Conservation (phyloP, 2,797 vertebrate genomes). For the Brotula barbata region DNA sequence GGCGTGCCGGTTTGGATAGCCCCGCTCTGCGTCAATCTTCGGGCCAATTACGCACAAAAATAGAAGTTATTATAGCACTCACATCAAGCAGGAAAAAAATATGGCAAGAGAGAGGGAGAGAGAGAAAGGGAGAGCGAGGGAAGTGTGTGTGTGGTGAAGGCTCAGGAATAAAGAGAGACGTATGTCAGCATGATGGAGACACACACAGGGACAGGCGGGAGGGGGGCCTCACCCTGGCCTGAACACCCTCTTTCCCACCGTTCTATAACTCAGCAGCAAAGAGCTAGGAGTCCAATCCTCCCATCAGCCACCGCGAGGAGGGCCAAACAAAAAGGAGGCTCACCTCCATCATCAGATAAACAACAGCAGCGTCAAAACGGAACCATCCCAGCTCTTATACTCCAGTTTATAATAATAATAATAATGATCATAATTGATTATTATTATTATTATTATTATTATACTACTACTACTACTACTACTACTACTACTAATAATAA, state of each 20-base stretch:
- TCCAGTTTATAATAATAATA: too few relatives aligned
- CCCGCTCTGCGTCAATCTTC: constrained; percentile 3
- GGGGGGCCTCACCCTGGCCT: constrained; percentile 43
- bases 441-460: too few relatives aligned
- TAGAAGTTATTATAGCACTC: neutral
- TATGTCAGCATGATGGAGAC: constrained; percentile 19
- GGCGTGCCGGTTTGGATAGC: constrained; percentile 5
- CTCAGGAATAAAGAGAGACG: neutral
- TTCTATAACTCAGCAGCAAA: constrained; percentile 72
- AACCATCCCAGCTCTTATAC: too few relatives aligned
- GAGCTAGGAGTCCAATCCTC: constrained; percentile 47
- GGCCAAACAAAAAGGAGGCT: neutral
- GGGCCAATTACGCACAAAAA: constrained; percentile 8
- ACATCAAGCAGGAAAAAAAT: constrained; percentile 3
- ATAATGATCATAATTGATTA: too few relatives aligned
- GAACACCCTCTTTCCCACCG: constrained; percentile 49
- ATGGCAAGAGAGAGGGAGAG: too few relatives aligned
- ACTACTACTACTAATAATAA: too few relatives aligned
- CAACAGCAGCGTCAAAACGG: too few relatives aligned
- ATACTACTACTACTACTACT: too few relatives aligned
- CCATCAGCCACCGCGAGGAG: constrained; percentile 29
- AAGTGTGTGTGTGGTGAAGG: neutral
- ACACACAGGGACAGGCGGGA: constrained; percentile 32
- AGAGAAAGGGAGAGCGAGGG: neutral
- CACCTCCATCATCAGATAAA: neutral